Conservation (phyloP, 2,797 vertebrate genomes). For the Paedocypris micromegethes region DNA sequence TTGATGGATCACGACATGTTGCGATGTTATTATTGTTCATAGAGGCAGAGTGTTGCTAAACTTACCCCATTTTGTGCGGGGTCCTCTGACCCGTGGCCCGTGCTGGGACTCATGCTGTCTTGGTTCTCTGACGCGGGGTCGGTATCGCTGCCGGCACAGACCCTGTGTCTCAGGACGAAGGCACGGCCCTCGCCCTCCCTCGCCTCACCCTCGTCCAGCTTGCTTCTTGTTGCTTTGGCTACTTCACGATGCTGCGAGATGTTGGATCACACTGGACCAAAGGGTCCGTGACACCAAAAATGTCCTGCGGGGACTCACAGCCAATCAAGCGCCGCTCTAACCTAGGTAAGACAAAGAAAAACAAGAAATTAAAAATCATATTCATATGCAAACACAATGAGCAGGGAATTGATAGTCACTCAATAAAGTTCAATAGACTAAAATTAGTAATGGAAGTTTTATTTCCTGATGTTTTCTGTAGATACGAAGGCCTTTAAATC, state of each 20-base stretch:
- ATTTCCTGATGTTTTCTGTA: no score
- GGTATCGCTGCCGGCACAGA: background rate
- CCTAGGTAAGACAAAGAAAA: conserved; percentile 19
- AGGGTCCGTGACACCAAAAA: background rate
- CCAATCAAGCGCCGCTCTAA: background rate
- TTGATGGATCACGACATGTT: background rate
- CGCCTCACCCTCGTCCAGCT: conserved; percentile 69
- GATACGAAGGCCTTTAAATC: no score
- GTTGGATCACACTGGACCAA: conserved; percentile 24
- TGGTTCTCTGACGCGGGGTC: conserved; percentile 22
- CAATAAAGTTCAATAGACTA: no score
- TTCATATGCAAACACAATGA: no score
- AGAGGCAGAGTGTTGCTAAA: background rate
- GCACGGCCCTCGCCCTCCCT: conserved; percentile 60
- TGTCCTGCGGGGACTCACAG: background rate
- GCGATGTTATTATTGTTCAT: background rate
- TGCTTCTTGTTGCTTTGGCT: conserved; percentile 46
- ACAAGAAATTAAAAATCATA: background rate
- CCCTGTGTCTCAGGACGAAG: conserved; percentile 67
- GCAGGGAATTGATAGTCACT: no score
- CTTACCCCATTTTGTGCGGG: conserved; percentile 43
- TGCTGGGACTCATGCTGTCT: conserved; percentile 24
- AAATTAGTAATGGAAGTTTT: no score
- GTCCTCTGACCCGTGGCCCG: conserved; percentile 14
- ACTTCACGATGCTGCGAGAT: conserved; percentile 41